Evolutionary conservation across 2,797 vertebrate genomes (phyloP).

Genomic region (Tokudaia tokunoshimensis): DNA sequence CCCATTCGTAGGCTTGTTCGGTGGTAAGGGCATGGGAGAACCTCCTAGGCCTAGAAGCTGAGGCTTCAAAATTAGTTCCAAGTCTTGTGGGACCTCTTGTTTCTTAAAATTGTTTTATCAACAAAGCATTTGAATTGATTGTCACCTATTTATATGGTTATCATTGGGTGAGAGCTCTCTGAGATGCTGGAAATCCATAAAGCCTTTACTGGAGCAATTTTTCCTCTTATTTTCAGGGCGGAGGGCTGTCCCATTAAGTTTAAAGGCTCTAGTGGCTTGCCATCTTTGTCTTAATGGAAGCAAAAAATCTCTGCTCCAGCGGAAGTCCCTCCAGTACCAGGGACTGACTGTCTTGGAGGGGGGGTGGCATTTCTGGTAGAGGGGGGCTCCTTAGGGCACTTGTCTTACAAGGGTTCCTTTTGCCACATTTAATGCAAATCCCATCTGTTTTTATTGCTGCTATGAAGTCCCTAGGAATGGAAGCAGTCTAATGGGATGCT

Average conservation of each 20-base stretch:
- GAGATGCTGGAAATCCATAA: neutral
- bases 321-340: neutral
- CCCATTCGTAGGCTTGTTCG: too few relatives aligned
- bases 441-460: neutral
- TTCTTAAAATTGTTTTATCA: too few relatives aligned
- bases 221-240: neutral
- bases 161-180: neutral
- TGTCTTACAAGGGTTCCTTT: neutral
- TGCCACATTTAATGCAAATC: neutral
- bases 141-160: neutral
- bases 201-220: neutral
- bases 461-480: neutral
- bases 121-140: too few relatives aligned
- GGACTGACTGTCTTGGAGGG: neutral
- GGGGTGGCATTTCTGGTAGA: neutral
- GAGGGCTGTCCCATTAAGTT: neutral
- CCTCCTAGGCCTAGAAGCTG: too few relatives aligned
- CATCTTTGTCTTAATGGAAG: neutral
- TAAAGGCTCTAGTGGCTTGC: neutral
- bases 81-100: too few relatives aligned
- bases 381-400: neutral
- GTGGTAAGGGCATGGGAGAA: too few relatives aligned
- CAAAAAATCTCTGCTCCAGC: neutral
- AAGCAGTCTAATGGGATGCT: neutral
- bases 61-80: too few relatives aligned